Conservation (phyloP, 2,113 vertebrate genomes). For the Sialia sialis region DNA sequence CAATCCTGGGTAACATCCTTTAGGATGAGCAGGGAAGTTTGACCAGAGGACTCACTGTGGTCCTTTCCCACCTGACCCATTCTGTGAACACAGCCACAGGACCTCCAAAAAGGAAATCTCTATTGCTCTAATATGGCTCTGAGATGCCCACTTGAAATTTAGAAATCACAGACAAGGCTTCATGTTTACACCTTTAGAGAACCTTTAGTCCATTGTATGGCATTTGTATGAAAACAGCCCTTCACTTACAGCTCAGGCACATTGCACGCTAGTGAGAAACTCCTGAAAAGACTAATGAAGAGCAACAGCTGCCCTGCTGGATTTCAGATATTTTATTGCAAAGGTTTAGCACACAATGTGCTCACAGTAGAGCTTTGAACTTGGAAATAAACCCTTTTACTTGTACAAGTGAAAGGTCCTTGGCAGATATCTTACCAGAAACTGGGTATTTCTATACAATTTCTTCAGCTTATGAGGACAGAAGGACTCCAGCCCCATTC, state of each 20-base stretch:
- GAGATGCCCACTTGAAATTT: not conserved
- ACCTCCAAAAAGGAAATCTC: not conserved
- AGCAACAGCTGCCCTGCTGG: not conserved
- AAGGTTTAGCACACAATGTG: not conserved
- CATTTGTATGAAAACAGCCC: not conserved
- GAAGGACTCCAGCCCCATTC: accelerated
- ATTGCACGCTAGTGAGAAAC: not conserved
- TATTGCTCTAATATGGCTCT: not conserved
- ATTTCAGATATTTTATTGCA: not conserved
- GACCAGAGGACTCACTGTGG: not conserved
- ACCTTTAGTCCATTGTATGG: not conserved
- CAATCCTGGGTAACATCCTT: not conserved
- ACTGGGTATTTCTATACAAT: not conserved
- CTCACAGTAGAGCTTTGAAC: not conserved
- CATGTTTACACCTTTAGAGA: not conserved
- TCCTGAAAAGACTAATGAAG: not conserved
- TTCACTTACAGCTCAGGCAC: not conserved
- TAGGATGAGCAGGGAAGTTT: not conserved
- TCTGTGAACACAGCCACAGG: not conserved
- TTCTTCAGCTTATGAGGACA: not conserved
- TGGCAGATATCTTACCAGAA: not conserved
- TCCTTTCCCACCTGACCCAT: not conserved
- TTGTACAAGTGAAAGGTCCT: not conserved
- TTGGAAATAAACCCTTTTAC: not conserved
- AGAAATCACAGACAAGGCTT: not conserved